phyloP scores from a whole-genome alignment of 2,888 invertebrate genomes.

The Rotaria magnacalcarata region DNA sequence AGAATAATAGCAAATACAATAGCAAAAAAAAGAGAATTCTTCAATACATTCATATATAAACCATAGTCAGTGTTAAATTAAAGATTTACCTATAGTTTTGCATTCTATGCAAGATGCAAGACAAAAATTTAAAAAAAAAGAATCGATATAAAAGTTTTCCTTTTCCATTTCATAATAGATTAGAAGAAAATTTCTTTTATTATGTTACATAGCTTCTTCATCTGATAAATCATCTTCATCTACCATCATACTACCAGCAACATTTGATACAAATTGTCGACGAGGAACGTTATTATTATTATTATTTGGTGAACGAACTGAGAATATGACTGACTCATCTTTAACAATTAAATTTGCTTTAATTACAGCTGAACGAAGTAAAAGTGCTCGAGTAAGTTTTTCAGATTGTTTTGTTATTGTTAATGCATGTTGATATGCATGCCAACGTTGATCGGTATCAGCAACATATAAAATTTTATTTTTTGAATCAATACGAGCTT shows the following conservation, averaged over 20 bases:
- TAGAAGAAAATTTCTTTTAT: not conserved
- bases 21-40: not conserved
- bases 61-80: not conserved
- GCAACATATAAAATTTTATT: constrained; percentile 94
- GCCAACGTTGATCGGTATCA: constrained; percentile 88
- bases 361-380: constrained; percentile 41
- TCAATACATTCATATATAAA: not conserved
- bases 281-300: not conserved
- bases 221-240: not conserved
- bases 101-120: not conserved
- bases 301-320: not conserved
- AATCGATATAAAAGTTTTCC: not conserved
- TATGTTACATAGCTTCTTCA: not conserved
- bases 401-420: constrained; percentile 86
- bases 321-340: not conserved
- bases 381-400: constrained; percentile 77
- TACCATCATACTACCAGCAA: not conserved
- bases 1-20: not conserved
- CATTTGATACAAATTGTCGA: not conserved
- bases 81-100: not conserved
- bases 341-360: constrained; percentile 39
- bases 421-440: constrained; percentile 85
- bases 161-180: not conserved
- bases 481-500: constrained; percentile 93
- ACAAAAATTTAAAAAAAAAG: not conserved